Evolutionary conservation across 2,888 invertebrate genomes (phyloP), one percentile per base, ranked within the genome.

Genomic region (Machimus atricapillus): DNA sequence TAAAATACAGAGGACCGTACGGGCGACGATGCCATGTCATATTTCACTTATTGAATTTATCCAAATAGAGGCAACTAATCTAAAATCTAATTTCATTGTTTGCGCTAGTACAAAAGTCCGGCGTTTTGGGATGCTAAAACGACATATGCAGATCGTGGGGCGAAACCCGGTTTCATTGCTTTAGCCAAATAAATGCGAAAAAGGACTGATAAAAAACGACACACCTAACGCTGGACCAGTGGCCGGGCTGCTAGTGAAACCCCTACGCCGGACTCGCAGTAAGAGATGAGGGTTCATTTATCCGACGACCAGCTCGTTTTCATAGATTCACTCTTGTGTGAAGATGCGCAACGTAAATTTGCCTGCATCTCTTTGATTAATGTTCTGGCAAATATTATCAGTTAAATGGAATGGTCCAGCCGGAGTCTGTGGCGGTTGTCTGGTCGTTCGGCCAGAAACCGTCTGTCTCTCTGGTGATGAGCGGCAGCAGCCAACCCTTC

Each of bases 361-460:
- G 89, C 89, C 89, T 89, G 89, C 89, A 89, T 89, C 89, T 88
- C 89, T 89, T 89, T 89, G 89, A 89, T 89, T 89, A 89, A 89
- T 89, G 89, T 89, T 88, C 89, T 89, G 89, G 89, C 89, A 89
- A 89, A 89, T 89, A 89, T 89, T 89, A 89, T 89, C 89, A 89
- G 89, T 89, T 89, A 89, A 89, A 89, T 86, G 87, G 86, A 85
- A 87, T 87, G 81, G 81, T 66, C 66, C 66, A 27, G 79, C 46
- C 79, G 9, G 79, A n/a, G 34, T 34, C 76, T 46, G 43, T 46
- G 43, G 43, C 16, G 34, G 79, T 31, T 79, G 79, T 78, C 78
- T 78, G 40, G 23, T 78, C 40, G 79, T 56, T 16, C 52, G 79
- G 52, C 31, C 46, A 79, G 79, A 79, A 23, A 79, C 52, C 78